Evolutionary conservation across 1,140 invertebrate species (phyloP).

Genomic region (Mylabris phalerata): DNA sequence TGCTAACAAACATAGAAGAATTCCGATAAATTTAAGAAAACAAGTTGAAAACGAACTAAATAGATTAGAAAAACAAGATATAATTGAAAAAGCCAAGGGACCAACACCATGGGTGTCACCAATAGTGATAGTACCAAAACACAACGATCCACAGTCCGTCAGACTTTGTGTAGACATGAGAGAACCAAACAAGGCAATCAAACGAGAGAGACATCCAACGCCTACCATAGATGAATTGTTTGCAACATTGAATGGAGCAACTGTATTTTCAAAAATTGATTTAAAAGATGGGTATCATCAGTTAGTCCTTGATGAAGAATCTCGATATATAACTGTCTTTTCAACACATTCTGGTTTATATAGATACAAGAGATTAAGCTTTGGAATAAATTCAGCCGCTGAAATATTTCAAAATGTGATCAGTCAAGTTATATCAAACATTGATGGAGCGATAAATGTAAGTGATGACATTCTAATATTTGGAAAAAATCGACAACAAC

Average conservation of each 20-base stretch:
- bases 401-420: too few species aligned
- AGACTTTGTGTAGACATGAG: conserved; percentile 41
- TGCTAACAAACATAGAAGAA: too few species aligned
- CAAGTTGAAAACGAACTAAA: too few species aligned
- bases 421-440: background rate
- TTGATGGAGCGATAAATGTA: background rate
- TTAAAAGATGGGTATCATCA: conserved; percentile 16
- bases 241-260: conserved; percentile 27
- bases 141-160: conserved; percentile 25
- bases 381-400: conserved; percentile 19
- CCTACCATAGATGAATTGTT: conserved; percentile 36
- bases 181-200: conserved; percentile 36
- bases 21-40: too few species aligned
- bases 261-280: conserved; percentile 18
- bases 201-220: conserved; percentile 35
- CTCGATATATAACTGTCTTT: conserved; percentile 38
- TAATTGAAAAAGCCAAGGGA: background rate
- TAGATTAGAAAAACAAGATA: too few species aligned
- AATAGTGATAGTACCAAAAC: conserved; percentile 32
- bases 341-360: conserved; percentile 35
- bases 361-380: conserved; percentile 38
- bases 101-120: conserved; percentile 36
- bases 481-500: conserved; percentile 29
- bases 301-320: conserved; percentile 18
- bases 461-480: conserved; percentile 38